phyloP scores from a whole-genome alignment of 2,888 invertebrate species.

The Lottia gigantea region DNA sequence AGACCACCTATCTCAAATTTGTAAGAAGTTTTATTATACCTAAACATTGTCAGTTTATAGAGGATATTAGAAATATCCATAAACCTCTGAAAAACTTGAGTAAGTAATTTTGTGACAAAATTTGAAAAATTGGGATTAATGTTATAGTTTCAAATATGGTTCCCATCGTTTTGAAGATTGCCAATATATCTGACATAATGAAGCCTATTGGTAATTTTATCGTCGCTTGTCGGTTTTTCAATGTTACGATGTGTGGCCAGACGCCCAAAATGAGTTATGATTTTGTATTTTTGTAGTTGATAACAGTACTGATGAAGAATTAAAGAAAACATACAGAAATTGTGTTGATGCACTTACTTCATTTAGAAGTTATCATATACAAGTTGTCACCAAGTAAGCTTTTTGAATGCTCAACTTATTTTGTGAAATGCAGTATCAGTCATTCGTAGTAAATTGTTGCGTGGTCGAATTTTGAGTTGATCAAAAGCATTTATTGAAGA shows the following conservation, averaged over 20 bases:
- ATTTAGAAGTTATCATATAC: slow-evolving; percentile 11
- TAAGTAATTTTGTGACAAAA: too few species aligned
- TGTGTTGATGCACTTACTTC: not conserved
- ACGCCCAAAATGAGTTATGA: not conserved
- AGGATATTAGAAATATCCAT: not conserved
- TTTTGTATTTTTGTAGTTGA: slow-evolving; percentile 5
- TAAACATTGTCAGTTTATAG: not conserved
- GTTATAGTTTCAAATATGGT: too few species aligned
- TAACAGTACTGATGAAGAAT: slow-evolving; percentile 4
- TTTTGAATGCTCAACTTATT: not conserved
- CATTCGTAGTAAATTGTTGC: too few species aligned
- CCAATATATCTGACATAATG: too few species aligned
- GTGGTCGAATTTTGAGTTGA: too few species aligned
- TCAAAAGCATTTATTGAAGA: too few species aligned
- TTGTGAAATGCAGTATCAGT: not conserved
- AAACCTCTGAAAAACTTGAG: not conserved
- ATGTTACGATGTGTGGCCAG: too few species aligned
- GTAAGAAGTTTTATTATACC: not conserved
- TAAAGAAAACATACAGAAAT: not conserved
- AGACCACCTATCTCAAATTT: not conserved
- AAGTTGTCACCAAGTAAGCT: slow-evolving; percentile 10
- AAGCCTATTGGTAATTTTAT: too few species aligned
- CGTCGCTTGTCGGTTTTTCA: too few species aligned
- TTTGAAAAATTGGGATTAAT: too few species aligned
- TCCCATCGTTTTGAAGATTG: too few species aligned